A percentile compares a stretch with the other conserved stretches of the same genome.
Conservation (phyloP, 2,888 invertebrate species). For the Hirtodrosophila duncani region DNA sequence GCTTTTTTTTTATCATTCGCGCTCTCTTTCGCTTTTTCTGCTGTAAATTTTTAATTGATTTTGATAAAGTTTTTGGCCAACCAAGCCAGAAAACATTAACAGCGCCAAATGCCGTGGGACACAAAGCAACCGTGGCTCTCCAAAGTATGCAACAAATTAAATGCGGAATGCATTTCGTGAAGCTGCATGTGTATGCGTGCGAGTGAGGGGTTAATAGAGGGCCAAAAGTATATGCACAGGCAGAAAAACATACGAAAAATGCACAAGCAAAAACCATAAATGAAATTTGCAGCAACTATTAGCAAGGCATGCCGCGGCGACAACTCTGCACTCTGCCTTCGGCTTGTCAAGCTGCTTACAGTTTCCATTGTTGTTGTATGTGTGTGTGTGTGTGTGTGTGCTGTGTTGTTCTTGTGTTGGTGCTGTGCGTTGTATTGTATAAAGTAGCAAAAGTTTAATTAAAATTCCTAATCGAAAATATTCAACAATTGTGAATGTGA, state of each 20-base stretch:
- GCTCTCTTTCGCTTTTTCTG: slow-evolving; percentile 35
- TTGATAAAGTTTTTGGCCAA: slow-evolving; percentile 44
- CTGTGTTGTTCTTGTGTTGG: slow-evolving; percentile 28
- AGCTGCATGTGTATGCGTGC: neutral
- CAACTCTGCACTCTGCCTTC: slow-evolving; percentile 28
- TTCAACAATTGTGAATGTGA: slow-evolving; percentile 66
- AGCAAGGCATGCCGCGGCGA: slow-evolving; percentile 59
- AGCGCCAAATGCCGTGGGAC: slow-evolving; percentile 27
- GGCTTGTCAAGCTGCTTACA: slow-evolving; percentile 44
- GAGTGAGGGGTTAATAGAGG: slow-evolving; percentile 41
- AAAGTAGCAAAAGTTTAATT: slow-evolving; percentile 67
- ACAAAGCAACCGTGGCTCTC: slow-evolving; percentile 20
- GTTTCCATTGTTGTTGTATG: slow-evolving; percentile 21
- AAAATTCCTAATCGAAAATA: slow-evolving; percentile 73
- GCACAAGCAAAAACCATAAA: slow-evolving; percentile 39
- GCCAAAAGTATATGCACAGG: slow-evolving; percentile 28
- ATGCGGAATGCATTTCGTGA: slow-evolving; percentile 53
- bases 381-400: slow-evolving; percentile 16
- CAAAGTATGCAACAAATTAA: slow-evolving; percentile 64
- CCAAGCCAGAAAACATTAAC: slow-evolving; percentile 41
- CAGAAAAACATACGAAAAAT: slow-evolving; percentile 12
- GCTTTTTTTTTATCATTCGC: no score
- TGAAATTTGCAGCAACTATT: slow-evolving; percentile 59
- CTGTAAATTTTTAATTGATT: slow-evolving; percentile 68
- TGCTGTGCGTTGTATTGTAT: no score